Evolutionary conservation across 2,113 vertebrate species (phyloP).

Genomic region (Verasper variegatus): DNA sequence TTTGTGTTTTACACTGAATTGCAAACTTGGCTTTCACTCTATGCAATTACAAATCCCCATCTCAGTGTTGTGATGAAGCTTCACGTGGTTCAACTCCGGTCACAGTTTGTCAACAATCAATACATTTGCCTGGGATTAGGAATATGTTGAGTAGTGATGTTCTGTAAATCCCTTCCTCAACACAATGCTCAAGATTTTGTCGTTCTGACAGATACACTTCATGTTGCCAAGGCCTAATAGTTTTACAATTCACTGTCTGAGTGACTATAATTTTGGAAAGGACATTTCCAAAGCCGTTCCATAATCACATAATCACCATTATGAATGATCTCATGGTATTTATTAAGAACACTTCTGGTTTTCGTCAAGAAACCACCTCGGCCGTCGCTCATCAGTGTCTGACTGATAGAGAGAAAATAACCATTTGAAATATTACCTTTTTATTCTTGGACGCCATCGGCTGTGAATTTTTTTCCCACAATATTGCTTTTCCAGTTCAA

Average conservation of each 20-base stretch:
- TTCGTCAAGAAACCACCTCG: conserved; percentile 41
- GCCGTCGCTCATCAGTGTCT: conserved; percentile 17
- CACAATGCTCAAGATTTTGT: background rate
- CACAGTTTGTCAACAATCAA: background rate
- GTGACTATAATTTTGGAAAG: conserved; percentile 28
- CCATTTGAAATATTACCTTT: conserved; percentile 23
- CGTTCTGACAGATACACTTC: background rate
- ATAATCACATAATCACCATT: conserved; percentile 60
- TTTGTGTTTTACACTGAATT: conserved; percentile 59
- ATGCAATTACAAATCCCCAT: conserved; percentile 35
- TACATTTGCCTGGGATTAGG: background rate
- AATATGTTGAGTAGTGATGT: background rate
- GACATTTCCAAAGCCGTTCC: conserved; percentile 23
- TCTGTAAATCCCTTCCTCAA: background rate
- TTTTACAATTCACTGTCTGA: conserved; percentile 45
- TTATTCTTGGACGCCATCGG: conserved; percentile 25
- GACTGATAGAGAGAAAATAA: conserved; percentile 46
- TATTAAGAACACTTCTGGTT: conserved; percentile 47
- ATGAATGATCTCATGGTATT: conserved; percentile 56
- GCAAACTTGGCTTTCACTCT: conserved; percentile 52
- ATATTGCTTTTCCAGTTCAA: conserved; percentile 35
- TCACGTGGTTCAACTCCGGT: background rate
- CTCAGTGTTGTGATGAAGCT: conserved; percentile 24
- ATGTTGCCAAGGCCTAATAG: conserved; percentile 46
- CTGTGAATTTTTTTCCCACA: conserved; percentile 11